phyloP scores from a whole-genome alignment of 2,888 invertebrate genomes.

The Spodoptera exigua region DNA sequence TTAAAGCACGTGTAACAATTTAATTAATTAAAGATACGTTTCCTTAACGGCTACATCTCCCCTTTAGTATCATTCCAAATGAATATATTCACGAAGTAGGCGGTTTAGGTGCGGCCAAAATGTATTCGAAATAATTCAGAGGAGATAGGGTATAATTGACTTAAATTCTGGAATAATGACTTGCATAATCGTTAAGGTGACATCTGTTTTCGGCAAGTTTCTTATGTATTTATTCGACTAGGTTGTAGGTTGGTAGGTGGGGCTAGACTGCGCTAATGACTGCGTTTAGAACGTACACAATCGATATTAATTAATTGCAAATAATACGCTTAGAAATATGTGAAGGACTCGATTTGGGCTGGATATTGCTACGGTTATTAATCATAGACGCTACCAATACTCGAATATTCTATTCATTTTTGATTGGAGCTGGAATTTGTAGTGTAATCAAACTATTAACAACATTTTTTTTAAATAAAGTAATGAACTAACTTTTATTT shows the following conservation, averaged over 20 bases:
- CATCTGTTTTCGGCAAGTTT: conserved; percentile 23
- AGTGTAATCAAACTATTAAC: too few species aligned
- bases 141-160: conserved; percentile 28
- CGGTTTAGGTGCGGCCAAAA: conserved; percentile 33
- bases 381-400: conserved; percentile 22
- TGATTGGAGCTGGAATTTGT: conserved; percentile 39
- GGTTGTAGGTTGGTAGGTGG: conserved; percentile 34
- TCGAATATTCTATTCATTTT: conserved; percentile 32
- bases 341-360: conserved; percentile 35
- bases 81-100: conserved; percentile 37
- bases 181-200: conserved; percentile 26
- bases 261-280: conserved; percentile 35
- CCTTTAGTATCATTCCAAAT: conserved; percentile 33
- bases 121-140: conserved; percentile 14
- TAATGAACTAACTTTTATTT: too few species aligned
- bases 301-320: conserved; percentile 51
- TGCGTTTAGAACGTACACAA: conserved; percentile 46
- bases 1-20: conserved; percentile 42
- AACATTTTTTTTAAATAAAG: too few species aligned
- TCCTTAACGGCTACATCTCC: conserved; percentile 29
- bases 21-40: conserved; percentile 51
- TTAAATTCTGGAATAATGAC: conserved; percentile 24
- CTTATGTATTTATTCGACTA: conserved; percentile 38
- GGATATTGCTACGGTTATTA: conserved; percentile 33
- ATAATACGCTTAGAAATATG: conserved; percentile 46